Base-by-base conservation (phyloP, 2,888 invertebrate species). In the Rhogogaster chlorosoma region DNA sequence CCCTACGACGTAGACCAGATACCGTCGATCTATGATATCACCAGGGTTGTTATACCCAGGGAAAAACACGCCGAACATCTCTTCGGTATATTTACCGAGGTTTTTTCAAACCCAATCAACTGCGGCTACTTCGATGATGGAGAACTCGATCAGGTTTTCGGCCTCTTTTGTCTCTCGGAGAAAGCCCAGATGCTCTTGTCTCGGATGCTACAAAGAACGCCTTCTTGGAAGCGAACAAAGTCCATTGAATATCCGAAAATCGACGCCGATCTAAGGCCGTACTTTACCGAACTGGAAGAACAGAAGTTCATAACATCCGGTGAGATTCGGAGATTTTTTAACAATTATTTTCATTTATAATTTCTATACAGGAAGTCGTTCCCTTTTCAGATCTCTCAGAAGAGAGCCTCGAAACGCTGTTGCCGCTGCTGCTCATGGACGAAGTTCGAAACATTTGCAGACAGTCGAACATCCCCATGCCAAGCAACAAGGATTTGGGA, bases 61-160 rank as follows among this genome's bases (percentile, higher is more conserved):
- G 88, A 89, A 45, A 90, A 88, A 4, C 78, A 90, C 73, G 89
- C 91, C 1, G 86, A 88, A 64, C 87, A 89, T 84, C 86, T 92
- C 1, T 88, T 91, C 4, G 86, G 83, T 64, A 87, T 88, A 15
- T 86, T 92, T 45, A 83, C 89, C 0, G 87, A 88, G 15, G 92
- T 92, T 4, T 89, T 93, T 42, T 88, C 89, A 0, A 90, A 91
- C 83, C 88, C 89, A 2, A 71, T 89, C 1, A 93, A 93, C 85
- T 93, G 92, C 67, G 91, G 91, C 12, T 93, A 93, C 85, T 93
- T 93, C 53, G 53, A 87, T n/a, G 86, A 88, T 36, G 32, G 85
- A 0, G 93, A 93, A 85, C 57, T 91, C 0, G 89, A 92, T 84
- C 86, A 85, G 5, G 84, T 92, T 84, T 92, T 90, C 85, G 86